Conservation (phyloP, 2,797 vertebrate species). For the Danio aesculapii region DNA sequence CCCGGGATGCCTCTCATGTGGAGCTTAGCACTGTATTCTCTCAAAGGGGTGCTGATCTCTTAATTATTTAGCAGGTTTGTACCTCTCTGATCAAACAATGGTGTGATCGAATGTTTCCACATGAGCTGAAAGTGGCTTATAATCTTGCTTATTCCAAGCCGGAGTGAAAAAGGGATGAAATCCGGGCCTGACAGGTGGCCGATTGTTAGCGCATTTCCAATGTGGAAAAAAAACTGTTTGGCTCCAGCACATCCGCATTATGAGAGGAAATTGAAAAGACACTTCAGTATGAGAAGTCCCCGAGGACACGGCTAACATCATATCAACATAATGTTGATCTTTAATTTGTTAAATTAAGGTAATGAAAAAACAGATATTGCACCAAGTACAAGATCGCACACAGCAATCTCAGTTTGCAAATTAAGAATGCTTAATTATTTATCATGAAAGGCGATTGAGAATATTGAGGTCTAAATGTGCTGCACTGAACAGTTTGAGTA, state of each 20-base stretch:
- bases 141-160: constrained; percentile 46
- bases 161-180: constrained; percentile 41
- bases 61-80: constrained; percentile 78
- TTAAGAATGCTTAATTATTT: constrained; percentile 37
- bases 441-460: constrained; percentile 9
- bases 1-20: constrained; percentile 66
- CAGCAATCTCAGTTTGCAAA: constrained; percentile 19
- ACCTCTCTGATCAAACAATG: constrained; percentile 77
- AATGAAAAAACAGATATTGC: constrained; percentile 11
- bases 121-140: constrained; percentile 61
- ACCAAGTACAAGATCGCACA: constrained; percentile 1
- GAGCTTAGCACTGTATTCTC: constrained; percentile 72
- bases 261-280: constrained; percentile 41
- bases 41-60: constrained; percentile 74
- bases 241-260: constrained; percentile 19
- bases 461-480: constrained; percentile 39
- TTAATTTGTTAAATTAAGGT: constrained; percentile 28
- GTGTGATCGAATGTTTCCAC: constrained; percentile 71
- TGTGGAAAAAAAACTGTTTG: constrained; percentile 27
- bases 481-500: constrained; percentile 4
- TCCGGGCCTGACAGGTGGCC: constrained; percentile 52
- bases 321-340: constrained; percentile 17
- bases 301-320: constrained; percentile 12
- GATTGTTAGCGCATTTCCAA: constrained; percentile 40
- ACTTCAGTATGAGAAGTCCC: constrained; percentile 17